These are phyloP conservation scores for Onychostruthus taczanowskii DNA, from an alignment of 2,113 vertebrate species.

Conservation along the genomic window DNA sequence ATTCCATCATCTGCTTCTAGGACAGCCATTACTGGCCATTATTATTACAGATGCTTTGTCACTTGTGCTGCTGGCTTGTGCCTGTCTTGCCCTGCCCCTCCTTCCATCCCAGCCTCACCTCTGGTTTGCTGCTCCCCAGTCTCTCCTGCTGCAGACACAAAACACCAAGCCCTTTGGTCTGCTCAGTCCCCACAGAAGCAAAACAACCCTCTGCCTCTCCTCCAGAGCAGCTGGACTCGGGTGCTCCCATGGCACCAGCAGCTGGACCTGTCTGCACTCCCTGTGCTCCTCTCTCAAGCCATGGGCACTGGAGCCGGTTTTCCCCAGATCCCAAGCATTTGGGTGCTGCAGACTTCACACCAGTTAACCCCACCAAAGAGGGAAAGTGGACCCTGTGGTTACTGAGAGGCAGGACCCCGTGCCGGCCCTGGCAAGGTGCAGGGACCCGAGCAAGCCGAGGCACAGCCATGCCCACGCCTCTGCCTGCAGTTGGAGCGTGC, in stretches of 20 bases:
- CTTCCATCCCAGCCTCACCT: slow-evolving; percentile 41
- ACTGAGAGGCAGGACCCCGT: not conserved
- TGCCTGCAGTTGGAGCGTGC: not conserved
- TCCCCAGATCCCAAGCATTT: not conserved
- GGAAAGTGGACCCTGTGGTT: not conserved
- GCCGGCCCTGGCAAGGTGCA: not conserved
- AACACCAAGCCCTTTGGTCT: not conserved
- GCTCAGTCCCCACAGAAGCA: not conserved
- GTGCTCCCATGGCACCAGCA: not conserved
- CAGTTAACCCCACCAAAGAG: not conserved
- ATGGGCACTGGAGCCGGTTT: accelerated
- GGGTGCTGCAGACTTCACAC: not conserved
- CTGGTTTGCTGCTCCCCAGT: slow-evolving; percentile 6
- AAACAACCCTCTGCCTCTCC: not conserved
- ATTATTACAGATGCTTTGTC: slow-evolving; percentile 9
- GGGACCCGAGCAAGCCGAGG: not conserved
- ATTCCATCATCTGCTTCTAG: slow-evolving; percentile 10
- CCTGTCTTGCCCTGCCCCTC: slow-evolving; percentile 8
- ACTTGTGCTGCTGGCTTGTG: not conserved
- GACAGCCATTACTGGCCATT: not conserved
- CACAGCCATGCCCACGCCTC: not conserved
- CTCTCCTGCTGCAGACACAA: not conserved
- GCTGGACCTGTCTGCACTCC: not conserved
- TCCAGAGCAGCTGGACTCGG: not conserved
- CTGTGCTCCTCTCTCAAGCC: not conserved